Percentiles rank a stretch among this genome's conserved stretches.
phyloP scores from a whole-genome alignment of 1,140 invertebrate species.

The Drosophila asahinai region DNA sequence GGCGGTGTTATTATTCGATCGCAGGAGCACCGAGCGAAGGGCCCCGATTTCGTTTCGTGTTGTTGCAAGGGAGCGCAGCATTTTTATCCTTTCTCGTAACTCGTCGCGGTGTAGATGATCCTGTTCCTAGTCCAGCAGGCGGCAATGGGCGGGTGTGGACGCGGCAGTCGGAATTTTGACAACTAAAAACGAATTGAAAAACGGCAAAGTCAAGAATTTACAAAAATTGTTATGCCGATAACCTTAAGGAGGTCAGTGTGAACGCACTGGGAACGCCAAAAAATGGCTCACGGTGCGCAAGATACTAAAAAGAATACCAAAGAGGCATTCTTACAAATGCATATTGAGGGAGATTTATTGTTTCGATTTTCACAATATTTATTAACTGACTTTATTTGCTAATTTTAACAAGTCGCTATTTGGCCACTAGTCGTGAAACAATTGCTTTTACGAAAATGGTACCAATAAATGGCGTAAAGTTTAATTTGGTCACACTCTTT shows the following conservation, averaged over 20 bases:
- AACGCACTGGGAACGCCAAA: constrained; percentile 36
- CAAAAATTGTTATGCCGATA: constrained; percentile 40
- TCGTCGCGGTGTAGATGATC: constrained; percentile 13
- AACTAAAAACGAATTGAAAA: constrained; percentile 21
- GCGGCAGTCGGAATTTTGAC: constrained; percentile 41
- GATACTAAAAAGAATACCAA: constrained; percentile 6
- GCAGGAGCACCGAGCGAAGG: constrained; percentile 54
- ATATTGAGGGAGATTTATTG: no score
- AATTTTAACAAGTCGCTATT: no score
- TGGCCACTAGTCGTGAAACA: not conserved
- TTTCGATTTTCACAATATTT: not conserved
- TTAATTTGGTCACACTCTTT: not conserved
- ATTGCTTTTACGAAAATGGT: no score
- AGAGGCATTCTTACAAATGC: not conserved
- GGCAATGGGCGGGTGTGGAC: constrained; percentile 3
- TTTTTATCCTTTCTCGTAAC: constrained; percentile 70
- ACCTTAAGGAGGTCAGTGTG: constrained; percentile 46
- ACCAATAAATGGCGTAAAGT: not conserved
- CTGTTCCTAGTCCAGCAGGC: constrained; percentile 10
- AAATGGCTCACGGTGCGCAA: constrained; percentile 1
- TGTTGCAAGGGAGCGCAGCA: constrained; percentile 88
- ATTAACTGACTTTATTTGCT: no score
- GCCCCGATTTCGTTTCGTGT: constrained; percentile 86
- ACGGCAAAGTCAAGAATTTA: constrained; percentile 34
- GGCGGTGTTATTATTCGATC: constrained; percentile 39